phyloP scores from a whole-genome alignment of 2,797 vertebrate species.

The Mionectes olivaceus region DNA sequence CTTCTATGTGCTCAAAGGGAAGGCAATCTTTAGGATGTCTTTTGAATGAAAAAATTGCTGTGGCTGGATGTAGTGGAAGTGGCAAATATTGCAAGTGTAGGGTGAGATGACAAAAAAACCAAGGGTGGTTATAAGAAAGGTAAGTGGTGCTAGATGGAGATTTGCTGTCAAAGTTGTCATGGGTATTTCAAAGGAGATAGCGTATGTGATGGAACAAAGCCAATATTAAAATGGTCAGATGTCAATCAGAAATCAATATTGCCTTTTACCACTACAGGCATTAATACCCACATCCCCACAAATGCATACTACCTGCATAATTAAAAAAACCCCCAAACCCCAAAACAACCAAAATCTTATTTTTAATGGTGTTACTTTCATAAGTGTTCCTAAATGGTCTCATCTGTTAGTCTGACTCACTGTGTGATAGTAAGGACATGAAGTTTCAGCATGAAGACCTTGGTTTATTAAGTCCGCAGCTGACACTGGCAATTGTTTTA shows the following conservation, averaged over 20 bases:
- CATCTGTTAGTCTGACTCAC: background rate
- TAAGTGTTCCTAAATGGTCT: background rate
- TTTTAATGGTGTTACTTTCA: background rate
- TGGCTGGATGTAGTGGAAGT: background rate
- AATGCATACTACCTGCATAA: background rate
- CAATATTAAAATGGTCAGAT: background rate
- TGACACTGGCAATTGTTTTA: background rate
- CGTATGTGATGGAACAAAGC: background rate
- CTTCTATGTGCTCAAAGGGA: background rate
- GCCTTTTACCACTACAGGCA: background rate
- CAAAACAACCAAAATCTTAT: background rate
- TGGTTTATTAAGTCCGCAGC: background rate
- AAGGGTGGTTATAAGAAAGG: background rate
- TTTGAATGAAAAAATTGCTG: background rate
- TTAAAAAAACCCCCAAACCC: background rate
- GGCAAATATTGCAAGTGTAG: background rate
- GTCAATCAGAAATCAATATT: background rate
- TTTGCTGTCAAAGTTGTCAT: background rate
- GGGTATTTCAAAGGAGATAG: background rate
- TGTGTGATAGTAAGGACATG: background rate
- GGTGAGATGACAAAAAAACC: background rate
- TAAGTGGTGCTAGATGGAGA: background rate
- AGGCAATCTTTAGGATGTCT: background rate
- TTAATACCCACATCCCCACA: background rate
- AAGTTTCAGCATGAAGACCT: background rate